Evolutionary conservation across 1,140 invertebrate species (phyloP).

Genomic region (Aphelenchoides besseyi): DNA sequence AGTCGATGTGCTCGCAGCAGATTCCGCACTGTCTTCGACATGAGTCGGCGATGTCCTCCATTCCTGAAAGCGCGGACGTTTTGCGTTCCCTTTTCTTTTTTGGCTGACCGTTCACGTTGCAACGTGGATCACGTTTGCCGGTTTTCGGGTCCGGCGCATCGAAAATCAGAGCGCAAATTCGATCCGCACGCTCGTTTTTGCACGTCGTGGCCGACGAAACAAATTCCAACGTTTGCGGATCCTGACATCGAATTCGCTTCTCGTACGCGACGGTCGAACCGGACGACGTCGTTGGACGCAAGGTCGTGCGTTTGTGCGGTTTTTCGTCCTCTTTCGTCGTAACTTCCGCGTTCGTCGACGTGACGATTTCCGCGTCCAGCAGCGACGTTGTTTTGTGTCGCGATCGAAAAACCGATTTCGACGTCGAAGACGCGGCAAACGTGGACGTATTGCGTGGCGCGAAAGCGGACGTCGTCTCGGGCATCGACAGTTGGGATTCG

Average conservation of each 20-base stretch:
- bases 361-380: background rate
- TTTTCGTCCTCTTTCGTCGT: background rate
- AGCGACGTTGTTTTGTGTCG: background rate
- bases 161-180: constrained; percentile 42
- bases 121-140: constrained; percentile 41
- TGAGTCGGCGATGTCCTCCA: constrained; percentile 50
- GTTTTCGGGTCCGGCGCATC: constrained; percentile 39
- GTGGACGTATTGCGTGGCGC: background rate
- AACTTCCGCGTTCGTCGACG: background rate
- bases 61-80: constrained; percentile 24
- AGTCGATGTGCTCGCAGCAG: constrained; percentile 47
- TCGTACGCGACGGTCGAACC: background rate
- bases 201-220: constrained; percentile 38
- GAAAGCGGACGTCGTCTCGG: background rate
- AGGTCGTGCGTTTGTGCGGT: background rate
- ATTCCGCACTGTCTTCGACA: constrained; percentile 52
- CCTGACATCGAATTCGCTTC: constrained; percentile 33
- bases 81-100: constrained; percentile 19
- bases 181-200: constrained; percentile 40
- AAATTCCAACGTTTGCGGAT: constrained; percentile 29
- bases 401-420: background rate
- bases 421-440: background rate
- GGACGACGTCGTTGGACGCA: background rate
- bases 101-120: constrained; percentile 41
- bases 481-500: background rate